Evolutionary conservation across 2,797 vertebrate species (phyloP), one percentile per base, ranked within the genome.

Genomic region (Coilia nasus): DNA sequence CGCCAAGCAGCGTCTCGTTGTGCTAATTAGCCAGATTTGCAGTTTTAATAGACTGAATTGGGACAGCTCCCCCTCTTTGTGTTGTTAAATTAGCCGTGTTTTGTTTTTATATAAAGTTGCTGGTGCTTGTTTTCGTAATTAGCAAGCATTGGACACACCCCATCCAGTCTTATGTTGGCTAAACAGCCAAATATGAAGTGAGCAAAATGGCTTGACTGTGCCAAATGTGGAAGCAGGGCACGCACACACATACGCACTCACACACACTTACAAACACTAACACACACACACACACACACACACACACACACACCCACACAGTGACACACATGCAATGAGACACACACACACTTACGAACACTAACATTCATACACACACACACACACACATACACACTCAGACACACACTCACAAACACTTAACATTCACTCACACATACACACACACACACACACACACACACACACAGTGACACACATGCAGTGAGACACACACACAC

Each of bases 21-120:
- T 25, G 81, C 87, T 93, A 93, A 94, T 95, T 93, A 89, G 54
- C 25, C 84, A 90, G 88, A 93, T 94, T 94, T 87, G 87, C 87
- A 25, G 82, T 86, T 85, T 85, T 94, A 94, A 94, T 94, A 88
- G 90, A 90, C 78, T 85, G 87, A 89, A 90, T 88, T 87, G 88
- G 91, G 85, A 85, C 87, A 87, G 90, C 50, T 86, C 50, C 1
- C 25, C 92, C 88, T 82, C 78, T 83, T 54, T 83, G 41, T 84
- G 44, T 86, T 83, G 85, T 89, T 89, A 87, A 83, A 23, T 85
- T 81, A 59, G 85, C 78, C 82, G 83, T 87, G 85, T 83, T 80
- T 59, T 81, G 35, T 44, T 46, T 31, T 35, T 81, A 21, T 81
- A 75, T 35, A 17, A 75, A 75, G 67, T 75, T 71, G 25, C 35